A percentile compares a stretch with the other conserved stretches of the same genome.
phyloP scores from a whole-genome alignment of 2,888 invertebrate genomes.

The Ochropacha duplaris region DNA sequence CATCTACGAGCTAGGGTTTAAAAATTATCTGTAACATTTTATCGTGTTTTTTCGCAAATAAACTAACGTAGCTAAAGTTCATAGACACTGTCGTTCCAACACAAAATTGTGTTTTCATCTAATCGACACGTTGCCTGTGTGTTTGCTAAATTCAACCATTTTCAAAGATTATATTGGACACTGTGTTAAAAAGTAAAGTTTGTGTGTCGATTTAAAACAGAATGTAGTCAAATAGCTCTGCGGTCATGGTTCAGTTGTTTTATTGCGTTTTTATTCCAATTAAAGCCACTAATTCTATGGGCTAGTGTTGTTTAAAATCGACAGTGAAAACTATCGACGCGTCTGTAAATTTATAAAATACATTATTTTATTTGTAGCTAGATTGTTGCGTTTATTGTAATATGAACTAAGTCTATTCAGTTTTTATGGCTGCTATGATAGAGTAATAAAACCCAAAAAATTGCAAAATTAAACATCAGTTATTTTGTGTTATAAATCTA shows the following conservation, averaged over 20 bases:
- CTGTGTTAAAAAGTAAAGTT: background rate
- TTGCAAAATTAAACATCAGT: no score
- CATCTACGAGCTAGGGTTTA: no score
- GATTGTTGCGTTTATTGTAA: no score
- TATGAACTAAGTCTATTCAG: no score
- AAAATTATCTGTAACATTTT: no score
- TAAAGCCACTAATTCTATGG: background rate
- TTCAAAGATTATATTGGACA: background rate
- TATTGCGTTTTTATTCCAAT: slow-evolving; percentile 13
- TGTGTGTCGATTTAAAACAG: background rate
- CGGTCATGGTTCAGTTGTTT: slow-evolving; percentile 6
- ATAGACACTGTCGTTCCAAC: background rate
- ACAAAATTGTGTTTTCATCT: background rate
- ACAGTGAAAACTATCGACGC: background rate
- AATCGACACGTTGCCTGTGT: background rate
- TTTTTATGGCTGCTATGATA: no score
- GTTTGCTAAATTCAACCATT: background rate
- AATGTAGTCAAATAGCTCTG: background rate
- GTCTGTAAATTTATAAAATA: background rate
- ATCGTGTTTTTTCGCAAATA: background rate
- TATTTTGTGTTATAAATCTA: no score
- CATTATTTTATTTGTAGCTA: no score
- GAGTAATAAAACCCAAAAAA: no score
- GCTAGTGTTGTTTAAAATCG: background rate
- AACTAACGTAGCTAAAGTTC: background rate